phyloP scores from a whole-genome alignment of 2,888 invertebrate species.

The Caenorhabditis afra region DNA sequence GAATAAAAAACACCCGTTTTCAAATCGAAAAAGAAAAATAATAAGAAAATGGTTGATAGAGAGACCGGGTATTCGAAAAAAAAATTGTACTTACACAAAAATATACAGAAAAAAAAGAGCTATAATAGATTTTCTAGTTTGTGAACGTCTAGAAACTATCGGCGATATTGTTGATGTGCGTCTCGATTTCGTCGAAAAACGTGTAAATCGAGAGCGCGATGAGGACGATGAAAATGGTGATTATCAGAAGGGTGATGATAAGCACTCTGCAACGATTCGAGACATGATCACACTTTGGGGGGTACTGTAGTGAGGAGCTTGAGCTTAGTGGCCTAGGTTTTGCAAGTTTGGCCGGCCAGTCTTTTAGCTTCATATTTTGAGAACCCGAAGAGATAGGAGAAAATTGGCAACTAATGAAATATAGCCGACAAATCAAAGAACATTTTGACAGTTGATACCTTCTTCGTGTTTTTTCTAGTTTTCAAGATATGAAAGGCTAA shows the following conservation, averaged over 20 bases:
- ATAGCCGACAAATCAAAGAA: too few relatives aligned
- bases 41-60: slow-evolving; percentile 8
- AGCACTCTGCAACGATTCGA: slow-evolving; percentile 42
- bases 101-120: not conserved
- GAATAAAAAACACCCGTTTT: too few relatives aligned
- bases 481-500: too few relatives aligned
- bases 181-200: slow-evolving; percentile 50
- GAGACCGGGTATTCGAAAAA: slow-evolving; percentile 15
- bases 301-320: not conserved
- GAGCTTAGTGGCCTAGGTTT: too few relatives aligned
- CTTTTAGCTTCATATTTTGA: too few relatives aligned
- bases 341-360: too few relatives aligned
- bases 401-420: too few relatives aligned
- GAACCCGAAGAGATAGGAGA: too few relatives aligned
- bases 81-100: too few relatives aligned
- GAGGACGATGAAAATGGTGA: slow-evolving; percentile 57
- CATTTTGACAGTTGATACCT: too few relatives aligned
- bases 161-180: slow-evolving; percentile 52
- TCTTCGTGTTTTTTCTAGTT: too few relatives aligned
- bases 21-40: slow-evolving; percentile 4
- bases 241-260: slow-evolving; percentile 54
- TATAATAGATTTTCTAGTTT: slow-evolving; percentile 1
- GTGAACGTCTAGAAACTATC: slow-evolving; percentile 34
- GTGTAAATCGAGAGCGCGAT: slow-evolving; percentile 52
- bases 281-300: not conserved